Conservation (phyloP, 2,113 vertebrate species). For the Dolichallabes microphthalmus region DNA sequence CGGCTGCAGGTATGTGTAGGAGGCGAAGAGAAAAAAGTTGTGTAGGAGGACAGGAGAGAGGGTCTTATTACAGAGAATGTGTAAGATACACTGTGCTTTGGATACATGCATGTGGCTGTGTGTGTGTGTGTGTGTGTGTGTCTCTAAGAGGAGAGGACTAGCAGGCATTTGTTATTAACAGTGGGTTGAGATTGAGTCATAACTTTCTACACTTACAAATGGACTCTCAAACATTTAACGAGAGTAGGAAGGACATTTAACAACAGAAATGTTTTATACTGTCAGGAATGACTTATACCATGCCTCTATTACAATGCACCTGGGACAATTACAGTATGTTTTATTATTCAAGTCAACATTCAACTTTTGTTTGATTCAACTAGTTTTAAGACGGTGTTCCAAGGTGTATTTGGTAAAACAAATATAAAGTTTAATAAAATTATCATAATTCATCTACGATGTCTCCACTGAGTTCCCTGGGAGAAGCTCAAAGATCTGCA, state of each 20-base stretch:
- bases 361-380: not conserved
- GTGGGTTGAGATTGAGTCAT: constrained; percentile 19
- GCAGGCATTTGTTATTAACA: not conserved
- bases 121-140: constrained; percentile 8
- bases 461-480: too few species aligned
- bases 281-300: not conserved
- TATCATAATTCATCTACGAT: too few species aligned
- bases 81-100: constrained; percentile 15
- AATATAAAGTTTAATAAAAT: not conserved
- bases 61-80: constrained; percentile 26
- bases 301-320: not conserved
- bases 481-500: too few species aligned
- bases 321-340: not conserved
- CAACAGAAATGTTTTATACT: not conserved
- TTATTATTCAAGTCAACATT: not conserved
- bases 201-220: not conserved
- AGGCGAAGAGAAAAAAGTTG: constrained; percentile 15
- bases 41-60: constrained; percentile 16
- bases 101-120: not conserved
- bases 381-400: not conserved
- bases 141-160: constrained; percentile 25
- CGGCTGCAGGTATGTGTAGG: constrained; percentile 29
- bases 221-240: not conserved
- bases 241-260: not conserved
- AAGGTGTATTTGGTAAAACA: not conserved